Base-by-base conservation (phyloP, 2,113 vertebrate genomes). In the Sigmodon hispidus region DNA sequence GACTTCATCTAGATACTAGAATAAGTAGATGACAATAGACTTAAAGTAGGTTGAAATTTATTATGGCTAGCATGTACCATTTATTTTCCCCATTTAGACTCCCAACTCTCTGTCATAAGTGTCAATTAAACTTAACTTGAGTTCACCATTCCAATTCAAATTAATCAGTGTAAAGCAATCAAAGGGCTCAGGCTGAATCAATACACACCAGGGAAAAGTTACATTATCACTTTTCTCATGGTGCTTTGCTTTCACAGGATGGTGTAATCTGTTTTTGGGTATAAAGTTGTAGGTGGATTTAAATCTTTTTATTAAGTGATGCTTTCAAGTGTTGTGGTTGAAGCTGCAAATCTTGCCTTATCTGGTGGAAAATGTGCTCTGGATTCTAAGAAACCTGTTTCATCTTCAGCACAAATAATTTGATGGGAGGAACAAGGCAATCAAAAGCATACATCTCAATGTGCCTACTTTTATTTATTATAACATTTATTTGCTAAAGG, bases 221-320 rank as follows among this genome's bases (percentile, higher is more conserved):
- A 72, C 65, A 93, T 67, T 87, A 55, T 75, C 10, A 76, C 85
- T 95, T 96, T 95, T 95, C 61, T 94, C 43, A 93, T n/a, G 85
- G 50, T 67, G 36, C 80, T 93, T 72, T 95, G 67, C 76, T 89
- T 94, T 96, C 90, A 69, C 88, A 21, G 43, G 84, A 77, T 77
- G 59, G 59, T 24, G 1, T 93, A 45, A 72, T 85, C 69, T 97
- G 75, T 85, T 97, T 80, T 90, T 90, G 69, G 88, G 55, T 91
- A 83, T 95, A 90, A 95, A 88, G 55, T 55, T 85, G 94, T 95
- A 96, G 92, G 93, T 97, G 92, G 93, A 94, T 96, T 96, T 86
- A 77, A 94, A 83, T 83, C 52, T 88, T 92, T 95, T 90, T 96
- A 89, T 96, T 90, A 96, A 96, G 90, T 24, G 50, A 48, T 90